Percentiles rank a stretch among this genome's conserved stretches.
Conservation (phyloP, 2,113 vertebrate species). For the Mustelus asterias region DNA sequence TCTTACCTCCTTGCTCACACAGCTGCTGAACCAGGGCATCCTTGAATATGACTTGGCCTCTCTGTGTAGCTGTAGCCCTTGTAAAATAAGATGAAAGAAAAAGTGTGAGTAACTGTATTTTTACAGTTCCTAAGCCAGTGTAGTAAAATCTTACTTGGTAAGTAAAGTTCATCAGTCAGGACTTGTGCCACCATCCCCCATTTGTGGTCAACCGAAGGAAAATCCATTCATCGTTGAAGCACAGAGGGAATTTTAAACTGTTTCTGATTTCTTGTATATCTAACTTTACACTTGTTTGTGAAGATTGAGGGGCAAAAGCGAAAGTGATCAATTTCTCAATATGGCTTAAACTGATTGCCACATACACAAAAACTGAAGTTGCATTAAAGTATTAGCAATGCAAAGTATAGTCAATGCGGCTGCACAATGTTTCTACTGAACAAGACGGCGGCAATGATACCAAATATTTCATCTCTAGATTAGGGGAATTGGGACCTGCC, state of each 20-base stretch:
- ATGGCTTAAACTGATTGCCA: background rate
- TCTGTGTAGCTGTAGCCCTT: slow-evolving; percentile 91
- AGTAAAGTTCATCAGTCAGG: background rate
- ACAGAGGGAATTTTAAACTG: background rate
- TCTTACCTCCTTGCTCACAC: slow-evolving; percentile 95
- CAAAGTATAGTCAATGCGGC: background rate
- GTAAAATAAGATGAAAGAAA: slow-evolving; percentile 42
- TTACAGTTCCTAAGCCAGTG: background rate
- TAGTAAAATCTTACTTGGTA: background rate
- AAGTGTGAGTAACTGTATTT: background rate
- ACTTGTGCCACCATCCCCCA: background rate
- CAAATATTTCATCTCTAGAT: background rate
- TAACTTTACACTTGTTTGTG: background rate
- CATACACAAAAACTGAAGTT: background rate
- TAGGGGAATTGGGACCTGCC: background rate
- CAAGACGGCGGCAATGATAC: background rate
- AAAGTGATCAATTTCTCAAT: background rate
- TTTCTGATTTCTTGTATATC: background rate
- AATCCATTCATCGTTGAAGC: background rate
- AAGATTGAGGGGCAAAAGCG: background rate
- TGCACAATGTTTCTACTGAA: background rate
- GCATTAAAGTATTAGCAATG: background rate
- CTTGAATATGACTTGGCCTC: slow-evolving; percentile 97
- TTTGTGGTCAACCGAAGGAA: background rate
- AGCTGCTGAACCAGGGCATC: slow-evolving; percentile 94